Base-by-base conservation (phyloP, 2,888 invertebrate species). In the Falcaria lacertinaria region DNA sequence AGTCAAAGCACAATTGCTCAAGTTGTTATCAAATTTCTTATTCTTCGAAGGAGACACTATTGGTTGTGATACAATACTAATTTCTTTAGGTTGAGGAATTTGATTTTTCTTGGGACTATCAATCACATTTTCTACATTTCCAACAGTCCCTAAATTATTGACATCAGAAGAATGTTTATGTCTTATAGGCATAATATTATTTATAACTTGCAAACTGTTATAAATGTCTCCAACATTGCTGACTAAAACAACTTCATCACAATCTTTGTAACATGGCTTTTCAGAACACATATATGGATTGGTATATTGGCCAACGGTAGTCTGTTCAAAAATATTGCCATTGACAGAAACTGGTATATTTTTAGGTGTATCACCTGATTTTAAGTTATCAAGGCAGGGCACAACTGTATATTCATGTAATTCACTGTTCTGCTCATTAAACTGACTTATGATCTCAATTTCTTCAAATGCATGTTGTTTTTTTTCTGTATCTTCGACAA, bases 51-150 rank as follows among this genome's bases (percentile, higher is more conserved):
- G 44, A 47, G 60, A 52, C 14, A 78, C 53, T 44, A 67, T 65
- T 58, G 75, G 61, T 52, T 80, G 66, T 17, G 74, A 72, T 45
- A 80, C 57, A 43, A 77, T 72, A 46, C 65, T 65, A 8, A 76
- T 67, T 63, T 72, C 65, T 39, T 54, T 61, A 28, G 8, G 3
- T 1, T 7, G 28, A 3, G 11, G 3, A 7, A 11, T 11, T 11
- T 11, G 8, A 11, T 7, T 1, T 11, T 28, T 28, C 11, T 11
- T 28, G 8, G 28, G 28, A 11, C 11, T 1, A 7, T 28, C n/a
- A 28, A 1, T 2, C 11, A 28, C 7, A 11, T 11, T 28, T 28
- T 28, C 28, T 11, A 11, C 11, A 28, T 11, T 3, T 2, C 1
- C 28, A 28, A 3, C 8, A 11, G 28, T 2, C 3, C 28, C 28